phyloP scores from a whole-genome alignment of 2,888 invertebrate genomes.

The Argyresthia goedartella region DNA sequence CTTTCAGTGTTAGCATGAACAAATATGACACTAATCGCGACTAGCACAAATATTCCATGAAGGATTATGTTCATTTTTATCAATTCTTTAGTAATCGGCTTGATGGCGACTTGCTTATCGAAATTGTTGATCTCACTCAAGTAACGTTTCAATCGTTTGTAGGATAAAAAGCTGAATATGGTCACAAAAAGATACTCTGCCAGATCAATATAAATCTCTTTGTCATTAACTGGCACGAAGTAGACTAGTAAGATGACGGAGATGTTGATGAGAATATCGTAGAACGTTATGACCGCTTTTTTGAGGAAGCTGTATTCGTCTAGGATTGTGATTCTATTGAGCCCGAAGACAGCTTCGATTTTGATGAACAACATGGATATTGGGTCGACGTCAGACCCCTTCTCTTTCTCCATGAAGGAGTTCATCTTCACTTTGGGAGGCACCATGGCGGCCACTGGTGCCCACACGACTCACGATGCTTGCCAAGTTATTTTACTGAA shows the following conservation, averaged over 20 bases:
- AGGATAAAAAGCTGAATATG: conserved; percentile 20
- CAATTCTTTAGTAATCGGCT: conserved; percentile 18
- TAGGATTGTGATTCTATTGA: conserved; percentile 25
- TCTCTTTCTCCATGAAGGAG: conserved; percentile 25
- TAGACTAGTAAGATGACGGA: background rate
- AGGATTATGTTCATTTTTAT: background rate
- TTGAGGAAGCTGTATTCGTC: conserved; percentile 15
- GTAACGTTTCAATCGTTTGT: conserved; percentile 24
- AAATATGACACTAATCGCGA: background rate
- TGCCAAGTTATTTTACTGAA: background rate
- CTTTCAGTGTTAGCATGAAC: background rate
- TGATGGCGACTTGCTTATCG: conserved; percentile 28
- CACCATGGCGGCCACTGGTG: conserved; percentile 15
- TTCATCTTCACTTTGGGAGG: conserved; percentile 28
- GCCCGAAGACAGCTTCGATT: conserved; percentile 22
- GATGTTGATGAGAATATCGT: conserved; percentile 13
- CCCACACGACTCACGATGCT: background rate
- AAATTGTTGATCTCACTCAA: conserved; percentile 30
- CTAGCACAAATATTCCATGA: background rate
- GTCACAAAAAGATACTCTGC: conserved; percentile 18
- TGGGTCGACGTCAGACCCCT: conserved; percentile 18
- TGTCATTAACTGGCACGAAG: background rate
- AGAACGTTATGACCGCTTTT: conserved; percentile 16
- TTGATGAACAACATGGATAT: conserved; percentile 29
- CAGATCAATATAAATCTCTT: conserved; percentile 5